Conservation (phyloP, 2,888 invertebrate species). For the Lepidonotus clava region DNA sequence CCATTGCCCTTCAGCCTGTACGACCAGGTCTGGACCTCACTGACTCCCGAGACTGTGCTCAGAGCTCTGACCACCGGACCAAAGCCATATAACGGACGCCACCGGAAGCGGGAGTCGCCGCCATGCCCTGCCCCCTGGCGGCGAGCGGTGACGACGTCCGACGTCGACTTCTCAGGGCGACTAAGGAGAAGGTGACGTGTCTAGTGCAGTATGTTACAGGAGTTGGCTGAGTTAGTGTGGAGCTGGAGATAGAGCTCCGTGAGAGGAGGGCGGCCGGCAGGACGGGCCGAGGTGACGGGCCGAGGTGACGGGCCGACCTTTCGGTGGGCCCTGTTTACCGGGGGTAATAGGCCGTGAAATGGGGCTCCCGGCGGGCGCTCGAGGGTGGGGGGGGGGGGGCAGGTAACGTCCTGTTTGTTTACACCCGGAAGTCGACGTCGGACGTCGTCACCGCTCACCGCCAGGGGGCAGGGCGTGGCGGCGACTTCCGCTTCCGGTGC, state of each 20-base stretch:
- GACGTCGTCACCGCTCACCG: neutral
- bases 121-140: neutral
- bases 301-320: too few species aligned
- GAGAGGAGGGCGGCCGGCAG: too few species aligned
- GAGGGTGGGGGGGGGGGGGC: too few species aligned
- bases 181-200: neutral
- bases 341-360: neutral
- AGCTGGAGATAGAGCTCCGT: too few species aligned
- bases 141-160: neutral
- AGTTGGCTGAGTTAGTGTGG: too few species aligned
- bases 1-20: too few species aligned
- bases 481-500: neutral
- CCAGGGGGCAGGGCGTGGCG: neutral
- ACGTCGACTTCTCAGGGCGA: neutral
- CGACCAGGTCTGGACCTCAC: too few species aligned
- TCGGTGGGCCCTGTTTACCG: neutral
- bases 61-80: too few species aligned
- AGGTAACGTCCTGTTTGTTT: slow-evolving; percentile 3
- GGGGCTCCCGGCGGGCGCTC: too few species aligned
- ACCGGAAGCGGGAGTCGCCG: neutral
- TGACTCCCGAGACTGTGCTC: too few species aligned
- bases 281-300: too few species aligned
- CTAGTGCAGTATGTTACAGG: too few species aligned
- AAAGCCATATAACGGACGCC: neutral
- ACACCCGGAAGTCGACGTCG: neutral